Conservation (phyloP, 2,113 vertebrate genomes). For the Shinisaurus crocodilurus region DNA sequence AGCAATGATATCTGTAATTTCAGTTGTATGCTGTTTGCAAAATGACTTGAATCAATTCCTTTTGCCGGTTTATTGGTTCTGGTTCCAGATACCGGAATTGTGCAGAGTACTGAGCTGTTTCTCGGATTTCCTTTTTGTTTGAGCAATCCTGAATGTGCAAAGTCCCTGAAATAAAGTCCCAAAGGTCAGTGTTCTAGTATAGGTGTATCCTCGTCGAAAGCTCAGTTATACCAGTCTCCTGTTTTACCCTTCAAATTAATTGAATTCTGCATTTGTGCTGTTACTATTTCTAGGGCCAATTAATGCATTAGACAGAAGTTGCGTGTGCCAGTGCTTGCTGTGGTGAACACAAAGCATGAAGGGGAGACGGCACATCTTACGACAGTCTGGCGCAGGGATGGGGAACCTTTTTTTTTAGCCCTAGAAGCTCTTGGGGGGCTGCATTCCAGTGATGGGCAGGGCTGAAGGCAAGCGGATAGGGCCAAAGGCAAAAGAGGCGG, state of each 20-base stretch:
- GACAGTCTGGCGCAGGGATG: background rate
- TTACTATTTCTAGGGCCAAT: background rate
- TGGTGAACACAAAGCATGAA: background rate
- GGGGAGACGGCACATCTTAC: background rate
- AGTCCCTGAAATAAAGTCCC: background rate
- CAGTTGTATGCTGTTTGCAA: slow-evolving; percentile 13
- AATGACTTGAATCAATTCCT: background rate
- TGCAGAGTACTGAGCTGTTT: background rate
- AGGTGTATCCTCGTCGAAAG: background rate
- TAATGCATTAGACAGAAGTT: background rate
- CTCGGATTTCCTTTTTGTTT: background rate
- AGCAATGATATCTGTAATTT: slow-evolving; percentile 33
- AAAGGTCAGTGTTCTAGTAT: background rate
- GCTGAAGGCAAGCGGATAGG: too few species aligned
- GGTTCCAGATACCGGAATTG: background rate
- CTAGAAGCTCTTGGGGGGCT: too few species aligned
- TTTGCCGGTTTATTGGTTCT: background rate
- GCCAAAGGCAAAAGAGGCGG: too few species aligned
- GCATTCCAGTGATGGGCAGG: too few species aligned
- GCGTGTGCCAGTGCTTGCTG: background rate
- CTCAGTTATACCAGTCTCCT: background rate
- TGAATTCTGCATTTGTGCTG: background rate
- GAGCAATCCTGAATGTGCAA: background rate
- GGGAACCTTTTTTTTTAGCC: too few species aligned
- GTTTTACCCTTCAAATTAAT: background rate